Conservation (phyloP, 2,797 vertebrate genomes). For the Amniataba percoides region DNA sequence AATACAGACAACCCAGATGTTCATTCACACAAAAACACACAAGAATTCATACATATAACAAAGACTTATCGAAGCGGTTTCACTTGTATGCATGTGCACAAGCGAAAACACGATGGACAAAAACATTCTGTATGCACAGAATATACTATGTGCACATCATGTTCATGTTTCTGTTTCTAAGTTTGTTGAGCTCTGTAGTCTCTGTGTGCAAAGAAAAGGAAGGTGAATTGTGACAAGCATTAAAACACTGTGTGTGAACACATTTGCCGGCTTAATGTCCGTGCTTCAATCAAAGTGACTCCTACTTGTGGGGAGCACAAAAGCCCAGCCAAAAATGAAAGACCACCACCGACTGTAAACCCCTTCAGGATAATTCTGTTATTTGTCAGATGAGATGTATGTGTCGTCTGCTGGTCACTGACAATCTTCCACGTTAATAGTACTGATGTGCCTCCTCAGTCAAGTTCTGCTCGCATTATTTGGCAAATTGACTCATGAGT, state of each 20-base stretch:
- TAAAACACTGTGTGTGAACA: slow-evolving; percentile 39
- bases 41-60: neutral
- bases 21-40: neutral
- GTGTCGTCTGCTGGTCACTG: slow-evolving; percentile 75
- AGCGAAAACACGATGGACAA: neutral
- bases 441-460: slow-evolving; percentile 78
- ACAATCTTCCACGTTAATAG: slow-evolving; percentile 72
- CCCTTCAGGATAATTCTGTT: slow-evolving; percentile 64
- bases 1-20: neutral
- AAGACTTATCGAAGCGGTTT: neutral
- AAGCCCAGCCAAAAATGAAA: slow-evolving; percentile 48
- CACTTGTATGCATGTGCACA: neutral
- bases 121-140: neutral
- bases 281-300: slow-evolving; percentile 46
- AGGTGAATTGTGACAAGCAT: slow-evolving; percentile 61
- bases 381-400: slow-evolving; percentile 79
- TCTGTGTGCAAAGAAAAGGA: slow-evolving; percentile 65
- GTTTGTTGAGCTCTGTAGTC: slow-evolving; percentile 21
- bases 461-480: slow-evolving; percentile 81
- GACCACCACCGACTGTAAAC: slow-evolving; percentile 46
- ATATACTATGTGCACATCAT: neutral
- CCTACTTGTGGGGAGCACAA: slow-evolving; percentile 24
- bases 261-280: slow-evolving; percentile 39
- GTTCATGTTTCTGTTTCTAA: too few species aligned
- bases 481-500: slow-evolving; percentile 87